Evolutionary conservation across 2,113 vertebrate genomes (phyloP), one percentile per base, ranked within the genome.

Genomic region (Phoenicopterus ruber): DNA sequence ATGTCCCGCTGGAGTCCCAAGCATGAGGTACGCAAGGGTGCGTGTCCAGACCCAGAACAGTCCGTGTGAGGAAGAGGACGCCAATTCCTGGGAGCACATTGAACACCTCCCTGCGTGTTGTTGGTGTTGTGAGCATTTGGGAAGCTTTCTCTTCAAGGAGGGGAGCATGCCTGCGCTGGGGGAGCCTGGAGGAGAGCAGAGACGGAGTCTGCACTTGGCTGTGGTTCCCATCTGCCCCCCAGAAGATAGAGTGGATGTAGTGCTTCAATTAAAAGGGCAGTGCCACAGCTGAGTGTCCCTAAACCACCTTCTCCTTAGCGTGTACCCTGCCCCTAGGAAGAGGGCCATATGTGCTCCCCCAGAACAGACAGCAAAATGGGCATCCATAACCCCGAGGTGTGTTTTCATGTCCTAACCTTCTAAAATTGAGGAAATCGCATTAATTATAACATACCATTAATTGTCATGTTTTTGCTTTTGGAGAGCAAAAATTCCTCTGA

Each of bases 21-120:
- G 18, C 17, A 9, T 0, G 6, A 55, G 54, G 29, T 42, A 19
- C 1, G 0, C 11, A 17, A 32, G 31, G 25, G 4, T 24, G 10
- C 0, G 0, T 16, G 9, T 24, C 52, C 58, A 70, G 19, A 66
- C 1, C 14, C 38, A 46, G 40, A 34, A 34, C 62, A 32, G 10
- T 2, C 3, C 1, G 6, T 7, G 17, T 54, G 78, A 79, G 40
- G 66, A 73, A 50, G 71, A 59, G 16, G 40, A 66, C 1, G 6
- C 7, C 46, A 34, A 20, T 6, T 78, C 42, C 74, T 71, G 21
- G 14, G 29, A 58, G 22, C 5, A 10, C 17, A 17, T 0, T 4
- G 21, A 63, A 50, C 1, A 0, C 20, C 26, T 63, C 42, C 46
- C 34, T 55, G 34, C 1, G 2, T 42, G 24, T 2, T n/a, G 20